Evolutionary conservation across 2,113 vertebrate species (phyloP).

Genomic region (Eublepharis macularius): DNA sequence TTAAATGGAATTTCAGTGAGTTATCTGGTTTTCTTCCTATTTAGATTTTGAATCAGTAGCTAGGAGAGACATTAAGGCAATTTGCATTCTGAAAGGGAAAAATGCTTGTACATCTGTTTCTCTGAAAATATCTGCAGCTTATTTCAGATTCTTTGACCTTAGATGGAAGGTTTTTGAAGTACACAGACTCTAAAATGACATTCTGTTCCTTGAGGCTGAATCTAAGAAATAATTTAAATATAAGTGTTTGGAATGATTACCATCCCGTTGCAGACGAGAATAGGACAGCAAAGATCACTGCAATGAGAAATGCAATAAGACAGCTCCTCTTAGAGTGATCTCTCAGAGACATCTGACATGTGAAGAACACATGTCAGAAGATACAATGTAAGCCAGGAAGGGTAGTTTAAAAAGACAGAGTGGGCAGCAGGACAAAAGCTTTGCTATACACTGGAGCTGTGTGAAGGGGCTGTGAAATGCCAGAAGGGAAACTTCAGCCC

Average conservation of each 20-base stretch:
- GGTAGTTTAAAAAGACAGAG: too few species aligned
- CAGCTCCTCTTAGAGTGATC: background rate
- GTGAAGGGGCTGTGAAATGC: too few species aligned
- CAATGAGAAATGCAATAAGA: background rate
- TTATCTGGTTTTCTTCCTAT: background rate
- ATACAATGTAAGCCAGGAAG: too few species aligned
- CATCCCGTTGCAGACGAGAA: background rate
- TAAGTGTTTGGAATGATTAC: background rate
- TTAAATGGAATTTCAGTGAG: background rate
- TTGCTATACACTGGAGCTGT: too few species aligned
- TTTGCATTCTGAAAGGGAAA: background rate
- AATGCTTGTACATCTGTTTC: conserved; percentile 12
- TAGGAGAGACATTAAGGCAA: background rate
- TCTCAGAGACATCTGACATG: too few species aligned
- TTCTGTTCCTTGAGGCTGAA: background rate
- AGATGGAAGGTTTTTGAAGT: background rate
- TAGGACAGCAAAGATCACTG: background rate
- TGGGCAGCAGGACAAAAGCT: too few species aligned
- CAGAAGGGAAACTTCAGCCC: too few species aligned
- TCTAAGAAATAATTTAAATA: background rate
- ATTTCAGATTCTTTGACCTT: conserved; percentile 2
- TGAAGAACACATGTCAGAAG: too few species aligned
- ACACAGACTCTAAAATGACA: conserved; percentile 1
- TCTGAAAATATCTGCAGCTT: background rate
- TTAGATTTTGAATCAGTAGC: background rate